Evolutionary conservation across 2,113 vertebrate genomes (phyloP), one percentile per base, ranked within the genome.

Genomic region (Sturnira hondurensis): DNA sequence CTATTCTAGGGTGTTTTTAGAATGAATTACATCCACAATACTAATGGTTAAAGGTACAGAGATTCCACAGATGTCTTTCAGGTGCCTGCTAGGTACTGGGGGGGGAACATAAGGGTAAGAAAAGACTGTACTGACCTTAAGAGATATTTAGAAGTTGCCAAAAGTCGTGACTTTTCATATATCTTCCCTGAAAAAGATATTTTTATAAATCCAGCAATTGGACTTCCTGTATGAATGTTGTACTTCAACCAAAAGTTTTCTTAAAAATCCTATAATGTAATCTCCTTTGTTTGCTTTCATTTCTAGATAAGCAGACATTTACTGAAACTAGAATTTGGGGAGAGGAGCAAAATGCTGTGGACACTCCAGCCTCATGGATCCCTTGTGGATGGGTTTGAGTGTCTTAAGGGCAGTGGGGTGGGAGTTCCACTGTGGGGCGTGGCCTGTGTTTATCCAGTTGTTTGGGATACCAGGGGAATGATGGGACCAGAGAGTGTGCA

Each of bases 251-350:
- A 36, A 52, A 71, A n/a, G 20, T 67, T 80, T 45, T 41, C n/a
- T n/a, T n/a, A n/a, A n/a, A 93, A 86, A 50, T 52, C 50, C 38
- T 15, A 6, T 50, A 41, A 89, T 50, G 10, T n/a, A 19, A 94
- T 26, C 12, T 76, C 50, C 43, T 28, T n/a, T 43, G 10, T 70
- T 89, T 95, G 11, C 76, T 94, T 91, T 91, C 65, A 56, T 94
- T 97, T 93, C 22, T 4, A 47, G 24, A 83, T 54, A 76, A 83
- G 41, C 47, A 90, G 61, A 73, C 54, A 47, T 89, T 20, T 78
- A 33, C 24, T 36, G 71, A 91, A 67, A n/a, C 82, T 73, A 77
- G 91, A 58, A 63, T 20, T 77, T 43, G 10, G 19, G 38, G 26
- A 28, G 15, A 20, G 7, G 43, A 63, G 13, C 26, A 56, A 28